Conservation (phyloP, 1,140 invertebrate species). For the Colletes gigas region DNA sequence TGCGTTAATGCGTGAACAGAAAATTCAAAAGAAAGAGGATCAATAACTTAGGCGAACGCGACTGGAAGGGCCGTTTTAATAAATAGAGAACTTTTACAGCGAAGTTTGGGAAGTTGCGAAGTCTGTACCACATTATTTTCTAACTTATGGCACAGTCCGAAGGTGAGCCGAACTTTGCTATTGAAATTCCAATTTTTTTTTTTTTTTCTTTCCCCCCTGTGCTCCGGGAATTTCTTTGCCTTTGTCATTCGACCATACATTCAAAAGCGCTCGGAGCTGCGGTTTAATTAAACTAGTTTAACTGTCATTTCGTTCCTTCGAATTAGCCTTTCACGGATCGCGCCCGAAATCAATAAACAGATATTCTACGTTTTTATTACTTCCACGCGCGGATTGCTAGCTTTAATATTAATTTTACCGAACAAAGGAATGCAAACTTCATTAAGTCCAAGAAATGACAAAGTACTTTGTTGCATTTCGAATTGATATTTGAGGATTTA, state of each 20-base stretch:
- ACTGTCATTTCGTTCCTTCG: conserved; percentile 53
- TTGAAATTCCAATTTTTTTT: conserved; percentile 59
- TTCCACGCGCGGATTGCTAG: conserved; percentile 21
- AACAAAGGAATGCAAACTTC: conserved; percentile 5
- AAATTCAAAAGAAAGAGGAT: not conserved
- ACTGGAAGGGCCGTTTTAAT: conserved; percentile 28
- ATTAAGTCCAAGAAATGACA: conserved; percentile 9
- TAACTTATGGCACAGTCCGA: conserved; percentile 19
- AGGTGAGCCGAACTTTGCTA: conserved; percentile 43
- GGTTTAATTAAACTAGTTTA: conserved; percentile 74
- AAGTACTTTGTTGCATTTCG: conserved; percentile 8
- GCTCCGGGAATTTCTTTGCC: conserved; percentile 48
- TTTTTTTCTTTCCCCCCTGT: not conserved
- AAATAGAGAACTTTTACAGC: conserved; percentile 33
- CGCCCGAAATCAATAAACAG: conserved; percentile 47
- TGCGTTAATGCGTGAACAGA: not conserved
- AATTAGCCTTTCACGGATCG: conserved; percentile 35
- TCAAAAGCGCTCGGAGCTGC: conserved; percentile 62
- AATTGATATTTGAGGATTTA: not conserved
- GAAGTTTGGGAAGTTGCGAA: conserved; percentile 40
- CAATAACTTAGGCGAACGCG: not conserved
- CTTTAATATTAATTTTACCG: conserved; percentile 51
- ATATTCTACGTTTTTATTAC: conserved; percentile 43
- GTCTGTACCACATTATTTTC: conserved; percentile 53
- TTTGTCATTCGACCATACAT: conserved; percentile 69